Conservation (phyloP, 2,113 vertebrate species). For the Semnornis frantzii region DNA sequence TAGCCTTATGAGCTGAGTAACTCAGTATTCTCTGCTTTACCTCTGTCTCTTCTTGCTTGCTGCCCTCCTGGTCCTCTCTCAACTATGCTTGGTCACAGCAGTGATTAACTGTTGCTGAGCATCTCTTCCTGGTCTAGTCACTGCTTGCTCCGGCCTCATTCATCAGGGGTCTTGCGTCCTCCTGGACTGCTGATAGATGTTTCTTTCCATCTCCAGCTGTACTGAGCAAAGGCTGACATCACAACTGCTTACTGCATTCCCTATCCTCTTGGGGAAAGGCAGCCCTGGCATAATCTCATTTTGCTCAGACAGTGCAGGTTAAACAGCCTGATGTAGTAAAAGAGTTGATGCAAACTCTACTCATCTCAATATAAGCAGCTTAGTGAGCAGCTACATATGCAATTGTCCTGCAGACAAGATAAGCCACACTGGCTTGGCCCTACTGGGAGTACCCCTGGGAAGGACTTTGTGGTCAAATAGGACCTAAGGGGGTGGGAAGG, state of each 20-base stretch:
- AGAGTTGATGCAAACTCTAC: background rate
- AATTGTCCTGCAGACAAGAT: background rate
- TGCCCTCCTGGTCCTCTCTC: background rate
- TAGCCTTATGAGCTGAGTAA: background rate
- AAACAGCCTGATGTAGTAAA: background rate
- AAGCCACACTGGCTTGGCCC: background rate
- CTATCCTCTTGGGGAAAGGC: background rate
- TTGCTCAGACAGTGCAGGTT: background rate
- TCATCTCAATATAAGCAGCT: background rate
- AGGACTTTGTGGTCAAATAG: background rate
- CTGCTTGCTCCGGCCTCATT: background rate
- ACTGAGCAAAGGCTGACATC: background rate
- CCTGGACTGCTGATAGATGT: background rate
- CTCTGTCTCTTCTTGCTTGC: background rate
- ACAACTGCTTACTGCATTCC: fast-evolving
- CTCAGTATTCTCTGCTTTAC: fast-evolving
- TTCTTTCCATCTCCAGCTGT: background rate
- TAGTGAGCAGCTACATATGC: background rate
- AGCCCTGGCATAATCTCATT: background rate
- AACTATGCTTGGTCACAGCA: background rate
- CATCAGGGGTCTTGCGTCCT: background rate
- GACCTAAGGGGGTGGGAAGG: background rate
- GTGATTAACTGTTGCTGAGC: background rate
- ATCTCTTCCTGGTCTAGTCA: background rate
- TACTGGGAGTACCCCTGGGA: background rate